Conservation (phyloP, 2,797 vertebrate species). For the Rhynchonycteris naso region DNA sequence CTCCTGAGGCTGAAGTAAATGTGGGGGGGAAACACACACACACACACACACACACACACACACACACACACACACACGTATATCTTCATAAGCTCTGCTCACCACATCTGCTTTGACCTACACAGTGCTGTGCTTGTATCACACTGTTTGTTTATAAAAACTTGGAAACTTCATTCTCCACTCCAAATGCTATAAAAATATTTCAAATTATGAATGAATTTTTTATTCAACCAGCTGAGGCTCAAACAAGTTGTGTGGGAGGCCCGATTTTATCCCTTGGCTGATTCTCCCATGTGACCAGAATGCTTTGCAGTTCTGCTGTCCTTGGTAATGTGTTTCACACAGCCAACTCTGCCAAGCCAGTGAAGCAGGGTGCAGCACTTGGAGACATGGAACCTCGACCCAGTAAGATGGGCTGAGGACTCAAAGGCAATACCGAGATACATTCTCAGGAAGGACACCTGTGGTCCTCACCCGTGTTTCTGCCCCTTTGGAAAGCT, state of each 20-base stretch:
- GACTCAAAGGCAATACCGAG: neutral
- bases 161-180: neutral
- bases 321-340: neutral
- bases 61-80: neutral
- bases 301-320: neutral
- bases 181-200: conserved; percentile 14
- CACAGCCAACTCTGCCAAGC: neutral
- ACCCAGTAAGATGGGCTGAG: neutral
- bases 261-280: neutral
- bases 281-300: neutral
- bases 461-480: neutral
- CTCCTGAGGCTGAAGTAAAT: neutral
- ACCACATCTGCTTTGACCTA: neutral
- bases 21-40: neutral
- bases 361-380: neutral
- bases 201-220: conserved; percentile 47
- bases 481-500: neutral
- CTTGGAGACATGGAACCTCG: neutral
- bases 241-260: neutral
- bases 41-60: neutral
- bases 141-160: conserved; percentile 53
- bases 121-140: conserved; percentile 28
- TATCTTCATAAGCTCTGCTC: neutral
- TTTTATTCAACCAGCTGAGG: conserved; percentile 45
- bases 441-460: neutral